Base-by-base conservation (phyloP, 2,888 invertebrate genomes). In the Sthenelais limicola region DNA sequence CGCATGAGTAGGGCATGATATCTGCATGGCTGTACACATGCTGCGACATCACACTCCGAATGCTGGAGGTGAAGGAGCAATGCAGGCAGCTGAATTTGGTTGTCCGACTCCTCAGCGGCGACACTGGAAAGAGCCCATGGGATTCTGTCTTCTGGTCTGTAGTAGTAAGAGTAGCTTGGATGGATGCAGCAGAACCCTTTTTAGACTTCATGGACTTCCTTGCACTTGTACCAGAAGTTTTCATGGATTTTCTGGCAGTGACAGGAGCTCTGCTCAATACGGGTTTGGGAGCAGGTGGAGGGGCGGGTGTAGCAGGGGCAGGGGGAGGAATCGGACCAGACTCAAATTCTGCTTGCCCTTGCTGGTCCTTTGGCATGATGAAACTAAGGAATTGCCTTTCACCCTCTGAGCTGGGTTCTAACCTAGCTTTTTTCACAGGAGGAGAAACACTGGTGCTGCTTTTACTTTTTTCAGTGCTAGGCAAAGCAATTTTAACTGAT, bases 21-120 rank as follows among this genome's bases (percentile, higher is more conserved):
- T 77, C 70, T 9, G 76, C 78, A 67, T 79, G 79, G 28, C 72
- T 74, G 74, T 77, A 79, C 1, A 79, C 72, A 58, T 79, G 79
- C 38, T 79, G 78, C 51, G 71, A 72, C 73, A 79, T 79, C n/a
- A 73, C 68, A 4, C 56, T 74, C 26, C 73, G 72, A 24, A 72
- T 58, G 24, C 71, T 71, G 3, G 74, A 73, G 4, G 74, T 77
- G 58, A 76, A 79, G 7, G 73, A 58, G 54, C 79, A 79, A 26
- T 68, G 51, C n/a, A 68, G 47, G 43, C 76, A 76, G 5, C 58
- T 56, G 62, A 54, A 74, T 21, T 68, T 66, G 0, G 26, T 43
- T 3, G n/a, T 9, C n/a, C 38, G 24, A 35, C 62, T 35, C 24
- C 21, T 21, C 2, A 24, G 21, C 12, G 35, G 62, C 15, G 62